Conservation (phyloP, 2,797 vertebrate genomes). For the Rhinogobio ventralis region DNA sequence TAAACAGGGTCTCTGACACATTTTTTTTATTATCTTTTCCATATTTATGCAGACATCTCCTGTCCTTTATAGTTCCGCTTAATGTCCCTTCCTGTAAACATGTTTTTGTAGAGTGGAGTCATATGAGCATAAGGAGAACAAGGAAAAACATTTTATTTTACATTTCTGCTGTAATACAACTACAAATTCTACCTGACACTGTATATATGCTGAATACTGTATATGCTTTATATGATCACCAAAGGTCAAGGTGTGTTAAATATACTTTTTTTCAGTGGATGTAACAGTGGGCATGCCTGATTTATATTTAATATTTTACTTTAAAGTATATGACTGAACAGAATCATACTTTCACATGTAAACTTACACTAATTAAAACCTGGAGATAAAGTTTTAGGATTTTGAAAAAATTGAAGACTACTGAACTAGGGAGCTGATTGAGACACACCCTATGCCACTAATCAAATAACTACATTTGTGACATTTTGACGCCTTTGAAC, state of each 20-base stretch:
- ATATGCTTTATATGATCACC: background rate
- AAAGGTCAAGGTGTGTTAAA: background rate
- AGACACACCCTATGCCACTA: background rate
- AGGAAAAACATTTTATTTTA: background rate
- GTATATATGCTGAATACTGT: background rate
- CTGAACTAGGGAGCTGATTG: background rate
- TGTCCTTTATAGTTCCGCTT: slow-evolving; percentile 29
- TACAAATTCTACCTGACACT: background rate
- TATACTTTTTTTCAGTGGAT: background rate
- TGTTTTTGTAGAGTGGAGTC: slow-evolving; percentile 25
- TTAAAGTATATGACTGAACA: background rate
- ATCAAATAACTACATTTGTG: background rate
- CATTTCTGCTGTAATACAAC: background rate
- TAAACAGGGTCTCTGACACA: background rate
- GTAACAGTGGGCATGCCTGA: background rate
- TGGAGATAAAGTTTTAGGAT: background rate
- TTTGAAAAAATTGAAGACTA: background rate
- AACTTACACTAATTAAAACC: background rate
- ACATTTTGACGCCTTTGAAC: background rate
- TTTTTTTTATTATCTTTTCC: slow-evolving; percentile 24
- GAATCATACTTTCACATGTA: background rate
- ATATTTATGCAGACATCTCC: slow-evolving; percentile 41
- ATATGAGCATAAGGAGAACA: slow-evolving; percentile 11
- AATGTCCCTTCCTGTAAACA: slow-evolving; percentile 45
- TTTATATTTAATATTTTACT: background rate